phyloP scores from a whole-genome alignment of 2,888 invertebrate genomes.

The Augochlorella aurata region DNA sequence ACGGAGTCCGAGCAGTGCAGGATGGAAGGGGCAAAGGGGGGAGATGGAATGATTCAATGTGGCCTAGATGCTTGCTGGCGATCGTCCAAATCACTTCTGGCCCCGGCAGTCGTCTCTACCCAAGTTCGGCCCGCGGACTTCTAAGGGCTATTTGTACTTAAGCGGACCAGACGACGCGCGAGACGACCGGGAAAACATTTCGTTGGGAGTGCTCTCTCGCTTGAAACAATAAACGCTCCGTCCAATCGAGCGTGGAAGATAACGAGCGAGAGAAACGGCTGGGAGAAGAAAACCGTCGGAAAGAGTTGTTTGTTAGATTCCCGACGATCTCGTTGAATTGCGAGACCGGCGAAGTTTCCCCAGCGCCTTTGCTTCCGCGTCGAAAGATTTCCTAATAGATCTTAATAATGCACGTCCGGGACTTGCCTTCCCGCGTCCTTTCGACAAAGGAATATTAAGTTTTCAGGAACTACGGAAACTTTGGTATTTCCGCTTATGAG shows the following conservation, averaged over 20 bases:
- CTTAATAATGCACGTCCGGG: conserved; percentile 66
- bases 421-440: conserved; percentile 31
- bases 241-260: conserved; percentile 74
- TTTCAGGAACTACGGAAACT: conserved; percentile 39
- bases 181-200: conserved; percentile 72
- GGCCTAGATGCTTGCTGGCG: conserved; percentile 76
- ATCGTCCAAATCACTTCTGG: conserved; percentile 79
- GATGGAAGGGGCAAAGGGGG: no score
- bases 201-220: conserved; percentile 60
- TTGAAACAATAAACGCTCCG: conserved; percentile 76
- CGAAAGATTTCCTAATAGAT: conserved; percentile 65
- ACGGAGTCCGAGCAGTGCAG: neutral
- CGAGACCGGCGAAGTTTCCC: conserved; percentile 58
- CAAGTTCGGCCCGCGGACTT: conserved; percentile 60
- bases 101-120: conserved; percentile 57
- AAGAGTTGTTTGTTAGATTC: conserved; percentile 73
- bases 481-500: conserved; percentile 25
- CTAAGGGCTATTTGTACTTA: conserved; percentile 71
- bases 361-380: conserved; percentile 41
- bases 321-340: conserved; percentile 70
- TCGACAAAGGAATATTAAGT: conserved; percentile 49
- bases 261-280: conserved; percentile 69
- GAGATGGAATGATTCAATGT: conserved; percentile 73
- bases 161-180: conserved; percentile 61
- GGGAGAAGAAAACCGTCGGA: conserved; percentile 45